Conservation (phyloP, 1,140 invertebrate genomes). For the Pogonomyrmex californicus region DNA sequence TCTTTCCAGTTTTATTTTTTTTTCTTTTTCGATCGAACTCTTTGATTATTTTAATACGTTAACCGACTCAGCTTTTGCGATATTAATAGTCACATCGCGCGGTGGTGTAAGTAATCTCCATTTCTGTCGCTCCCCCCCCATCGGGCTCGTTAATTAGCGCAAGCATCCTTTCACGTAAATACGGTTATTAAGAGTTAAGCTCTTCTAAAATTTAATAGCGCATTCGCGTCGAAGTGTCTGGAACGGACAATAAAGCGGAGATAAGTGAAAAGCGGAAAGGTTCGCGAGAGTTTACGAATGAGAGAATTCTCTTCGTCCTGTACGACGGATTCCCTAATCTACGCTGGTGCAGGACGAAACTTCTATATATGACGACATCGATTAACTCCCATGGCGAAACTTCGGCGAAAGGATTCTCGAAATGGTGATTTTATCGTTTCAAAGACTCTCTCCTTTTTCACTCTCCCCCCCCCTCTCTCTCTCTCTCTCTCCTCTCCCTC, state of each 20-base stretch:
- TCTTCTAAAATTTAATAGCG: slow-evolving; percentile 41
- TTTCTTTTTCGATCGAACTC: slow-evolving; percentile 11
- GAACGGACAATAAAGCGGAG: slow-evolving; percentile 21
- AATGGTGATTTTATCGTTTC: slow-evolving; percentile 38
- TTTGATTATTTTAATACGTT: slow-evolving; percentile 35
- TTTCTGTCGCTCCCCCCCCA: slow-evolving; percentile 19
- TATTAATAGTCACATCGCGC: slow-evolving; percentile 19
- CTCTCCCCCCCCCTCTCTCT: not conserved
- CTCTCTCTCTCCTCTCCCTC: not conserved
- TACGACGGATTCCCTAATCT: slow-evolving; percentile 40
- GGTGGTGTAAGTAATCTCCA: slow-evolving; percentile 24
- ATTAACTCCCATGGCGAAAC: slow-evolving; percentile 34
- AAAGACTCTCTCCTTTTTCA: not conserved
- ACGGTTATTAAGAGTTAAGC: slow-evolving; percentile 40
- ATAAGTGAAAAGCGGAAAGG: slow-evolving; percentile 17
- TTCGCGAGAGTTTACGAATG: not conserved
- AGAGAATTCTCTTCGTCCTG: not conserved
- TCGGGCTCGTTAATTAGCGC: slow-evolving; percentile 19
- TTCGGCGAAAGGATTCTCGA: slow-evolving; percentile 28
- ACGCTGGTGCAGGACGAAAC: not conserved
- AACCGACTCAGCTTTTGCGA: not conserved
- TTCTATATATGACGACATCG: not conserved
- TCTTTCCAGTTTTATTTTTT: not conserved
- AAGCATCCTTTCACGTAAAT: slow-evolving; percentile 32
- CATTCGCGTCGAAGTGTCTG: slow-evolving; percentile 16